Conservation (phyloP, 2,113 vertebrate genomes). For the Damaliscus lunatus region DNA sequence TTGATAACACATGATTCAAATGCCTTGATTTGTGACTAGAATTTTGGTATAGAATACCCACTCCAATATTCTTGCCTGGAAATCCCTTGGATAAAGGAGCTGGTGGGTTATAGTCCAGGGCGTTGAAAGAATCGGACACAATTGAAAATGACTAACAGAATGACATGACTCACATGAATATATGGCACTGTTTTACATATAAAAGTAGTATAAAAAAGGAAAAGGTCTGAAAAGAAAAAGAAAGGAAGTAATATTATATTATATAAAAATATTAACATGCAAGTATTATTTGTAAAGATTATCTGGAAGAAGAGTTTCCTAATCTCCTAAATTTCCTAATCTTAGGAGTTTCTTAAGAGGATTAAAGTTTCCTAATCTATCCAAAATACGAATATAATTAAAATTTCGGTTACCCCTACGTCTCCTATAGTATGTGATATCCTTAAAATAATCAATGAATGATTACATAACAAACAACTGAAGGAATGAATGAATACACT, state of each 20-base stretch:
- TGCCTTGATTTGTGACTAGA: neutral
- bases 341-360: neutral
- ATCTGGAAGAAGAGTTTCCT: neutral
- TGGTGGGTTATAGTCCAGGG: neutral
- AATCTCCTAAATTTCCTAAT: neutral
- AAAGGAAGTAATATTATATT: neutral
- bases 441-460: neutral
- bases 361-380: neutral
- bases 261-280: neutral
- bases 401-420: neutral
- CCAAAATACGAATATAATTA: neutral
- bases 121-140: neutral
- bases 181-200: neutral
- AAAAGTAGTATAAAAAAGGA: neutral
- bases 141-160: neutral
- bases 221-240: neutral
- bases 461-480: neutral
- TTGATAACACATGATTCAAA: neutral
- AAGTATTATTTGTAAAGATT: neutral
- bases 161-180: neutral
- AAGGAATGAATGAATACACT: neutral
- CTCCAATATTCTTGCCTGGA: neutral
- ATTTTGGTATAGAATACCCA: neutral
- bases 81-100: neutral
- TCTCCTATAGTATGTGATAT: neutral